Evolutionary conservation across 2,888 invertebrate species (phyloP).

Genomic region (Morinoia aosen): DNA sequence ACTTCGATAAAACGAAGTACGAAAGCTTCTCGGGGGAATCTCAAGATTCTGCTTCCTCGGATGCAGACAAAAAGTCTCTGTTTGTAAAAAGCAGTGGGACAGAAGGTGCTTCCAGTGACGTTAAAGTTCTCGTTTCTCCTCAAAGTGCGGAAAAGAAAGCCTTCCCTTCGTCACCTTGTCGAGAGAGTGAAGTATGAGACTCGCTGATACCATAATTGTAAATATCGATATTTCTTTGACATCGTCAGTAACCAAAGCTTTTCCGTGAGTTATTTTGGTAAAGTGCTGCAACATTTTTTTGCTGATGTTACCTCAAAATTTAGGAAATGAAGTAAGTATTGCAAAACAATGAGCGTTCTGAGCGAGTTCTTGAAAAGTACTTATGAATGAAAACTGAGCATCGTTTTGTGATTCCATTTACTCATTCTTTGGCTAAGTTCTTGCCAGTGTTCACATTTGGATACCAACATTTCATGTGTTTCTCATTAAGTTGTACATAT

Average conservation of each 20-base stretch:
- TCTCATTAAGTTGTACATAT: neutral
- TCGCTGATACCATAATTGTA: neutral
- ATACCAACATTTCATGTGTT: neutral
- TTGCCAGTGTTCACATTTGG: neutral
- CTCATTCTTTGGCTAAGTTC: no score
- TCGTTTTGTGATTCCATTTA: no score
- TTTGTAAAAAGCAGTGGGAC: neutral
- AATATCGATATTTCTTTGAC: neutral
- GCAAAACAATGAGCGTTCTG: neutral
- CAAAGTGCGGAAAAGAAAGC: neutral
- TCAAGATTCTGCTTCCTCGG: neutral
- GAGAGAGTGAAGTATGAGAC: constrained; percentile 44
- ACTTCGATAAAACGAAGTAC: constrained; percentile 29
- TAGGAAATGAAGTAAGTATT: neutral
- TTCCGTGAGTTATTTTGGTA: neutral
- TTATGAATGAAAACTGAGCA: neutral
- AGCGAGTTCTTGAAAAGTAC: neutral
- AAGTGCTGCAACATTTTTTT: neutral
- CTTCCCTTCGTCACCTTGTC: neutral
- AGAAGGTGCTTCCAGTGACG: neutral
- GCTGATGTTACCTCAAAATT: neutral
- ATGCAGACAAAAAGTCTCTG: neutral
- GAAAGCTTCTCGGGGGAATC: neutral
- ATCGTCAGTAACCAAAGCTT: neutral
- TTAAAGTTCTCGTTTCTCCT: neutral